Percentiles rank a stretch among this genome's conserved stretches.
These are phyloP conservation scores for Eupithecia subfuscata DNA, from an alignment of 2,888 invertebrate species.

Conservation along the genomic window DNA sequence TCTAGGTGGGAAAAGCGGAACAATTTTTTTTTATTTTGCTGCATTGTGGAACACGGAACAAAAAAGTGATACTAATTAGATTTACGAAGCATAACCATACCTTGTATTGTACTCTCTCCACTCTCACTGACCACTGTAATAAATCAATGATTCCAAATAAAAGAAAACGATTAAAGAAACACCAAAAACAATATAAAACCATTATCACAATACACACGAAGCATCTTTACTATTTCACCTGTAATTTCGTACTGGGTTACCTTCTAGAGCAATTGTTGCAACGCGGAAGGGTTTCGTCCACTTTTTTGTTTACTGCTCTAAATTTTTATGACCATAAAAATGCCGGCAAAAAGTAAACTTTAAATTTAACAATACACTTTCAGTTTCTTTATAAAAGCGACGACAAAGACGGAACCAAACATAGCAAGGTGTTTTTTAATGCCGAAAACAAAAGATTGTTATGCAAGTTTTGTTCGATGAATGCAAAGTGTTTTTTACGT, in stretches of 20 bases:
- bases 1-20: neutral
- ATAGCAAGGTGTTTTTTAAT: constrained; percentile 80
- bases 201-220: constrained; percentile 73
- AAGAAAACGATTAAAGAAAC: constrained; percentile 77
- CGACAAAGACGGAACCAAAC: constrained; percentile 57
- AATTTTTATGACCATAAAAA: constrained; percentile 78
- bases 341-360: constrained; percentile 62
- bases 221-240: constrained; percentile 81
- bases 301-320: constrained; percentile 78
- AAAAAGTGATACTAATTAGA: constrained; percentile 27
- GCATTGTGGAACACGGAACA: constrained; percentile 19
- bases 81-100: constrained; percentile 54
- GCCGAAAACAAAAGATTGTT: constrained; percentile 65
- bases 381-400: constrained; percentile 81
- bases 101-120: constrained; percentile 55
- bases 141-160: constrained; percentile 77
- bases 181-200: constrained; percentile 67
- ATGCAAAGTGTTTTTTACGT: constrained; percentile 52
- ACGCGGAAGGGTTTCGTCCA: constrained; percentile 74
- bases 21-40: neutral
- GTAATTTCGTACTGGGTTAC: constrained; percentile 77
- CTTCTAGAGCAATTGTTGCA: constrained; percentile 64
- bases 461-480: constrained; percentile 70
- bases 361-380: constrained; percentile 77
- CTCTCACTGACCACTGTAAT: constrained; percentile 61